Evolutionary conservation across 2,888 invertebrate species (phyloP), one percentile per base, ranked within the genome.

Genomic region (Eueremaeus valkanovi): DNA sequence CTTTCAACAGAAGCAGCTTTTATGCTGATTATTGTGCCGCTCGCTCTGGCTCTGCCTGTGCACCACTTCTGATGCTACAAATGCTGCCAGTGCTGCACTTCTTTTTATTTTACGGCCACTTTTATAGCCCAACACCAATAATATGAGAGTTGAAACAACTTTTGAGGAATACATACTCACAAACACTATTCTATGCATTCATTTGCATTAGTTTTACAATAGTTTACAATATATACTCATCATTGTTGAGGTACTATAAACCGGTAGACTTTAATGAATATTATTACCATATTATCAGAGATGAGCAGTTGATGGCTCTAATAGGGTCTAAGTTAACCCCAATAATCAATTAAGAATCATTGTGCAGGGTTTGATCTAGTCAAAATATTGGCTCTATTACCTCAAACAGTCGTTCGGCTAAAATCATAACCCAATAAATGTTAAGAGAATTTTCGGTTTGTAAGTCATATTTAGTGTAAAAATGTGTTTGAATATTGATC

Each of bases 1-100:
- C 55, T 63, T 63, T 63, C 29, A 63, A 63, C 63, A 63, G 63
- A 63, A 63, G n/a, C n/a, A n/a, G 63, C 63, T 63, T 63, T 63
- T 63, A 63, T 63, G 63, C 63, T 63, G 63, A 63, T 63, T 63
- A 63, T 63, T 63, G 16, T 63, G 63, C 63, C 63, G 63, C 6
- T n/a, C 63, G 63, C 63, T 63, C 63, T 63, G 11, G 9, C 36
- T 33, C 24, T 13, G 1, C 21, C 36, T 36, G 6, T 36, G 5
- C 36, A 36, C 36, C 36, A 36, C 36, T 36, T 8, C 27, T 55
- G 21, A n/a, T n/a, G n/a, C n/a, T n/a, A n/a, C n/a, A n/a, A n/a
- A n/a, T n/a, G n/a, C n/a, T n/a, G n/a, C n/a, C n/a, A n/a, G n/a
- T 27, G 55, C 27, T 24, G 63, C 63, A 63, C 33, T 63, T 36